Evolutionary conservation across 2,113 vertebrate species (phyloP), one percentile per base, ranked within the genome.

Genomic region (Mungos mungo): DNA sequence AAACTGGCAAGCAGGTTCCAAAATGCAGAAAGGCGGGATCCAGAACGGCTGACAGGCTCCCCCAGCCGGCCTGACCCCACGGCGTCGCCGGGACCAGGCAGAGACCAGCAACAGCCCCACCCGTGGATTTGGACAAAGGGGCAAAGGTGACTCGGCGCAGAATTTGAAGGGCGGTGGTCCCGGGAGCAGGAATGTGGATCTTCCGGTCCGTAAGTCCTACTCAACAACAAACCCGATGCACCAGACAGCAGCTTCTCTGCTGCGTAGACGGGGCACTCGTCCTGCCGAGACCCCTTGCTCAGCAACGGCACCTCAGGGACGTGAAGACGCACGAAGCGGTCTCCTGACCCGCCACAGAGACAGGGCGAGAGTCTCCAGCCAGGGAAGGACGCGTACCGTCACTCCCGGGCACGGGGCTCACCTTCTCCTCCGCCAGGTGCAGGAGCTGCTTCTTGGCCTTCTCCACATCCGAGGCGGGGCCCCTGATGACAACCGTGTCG

Each of bases 351-450:
- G 27, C 45, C n/a, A 33, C 5, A 57, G 33, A 47, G 29, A 14
- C 33, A 66, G 14, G 38, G 5, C 1, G 9, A 16, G 74, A 41
- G 5, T 10, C 47, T 47, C 41, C 9, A 18, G 27, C 14, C 1
- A 29, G 41, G 27, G 41, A 47, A 13, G 16, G 41, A 47, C 7
- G 8, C 14, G 41, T 0, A 25, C 41, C 27, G 2, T 9, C 27
- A 1, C 41, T 29, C 41, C 41, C 0, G 23, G 45, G 16, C 16
- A 7, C 23, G 21, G 66, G 2, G 27, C 98, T 97, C 94, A 99
- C 99, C 99, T 99, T 99, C 98, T 99, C 99, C 96, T 99, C 99
- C 27, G 99, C 99, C 98, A 99, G 98, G 92, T 99, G 99, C n/a
- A 99, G 98, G 80, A 99, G 99, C 96, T 99, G 99, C 93, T 99